Base-by-base conservation (phyloP, 2,113 vertebrate genomes). In the Brachypteracias leptosomus region DNA sequence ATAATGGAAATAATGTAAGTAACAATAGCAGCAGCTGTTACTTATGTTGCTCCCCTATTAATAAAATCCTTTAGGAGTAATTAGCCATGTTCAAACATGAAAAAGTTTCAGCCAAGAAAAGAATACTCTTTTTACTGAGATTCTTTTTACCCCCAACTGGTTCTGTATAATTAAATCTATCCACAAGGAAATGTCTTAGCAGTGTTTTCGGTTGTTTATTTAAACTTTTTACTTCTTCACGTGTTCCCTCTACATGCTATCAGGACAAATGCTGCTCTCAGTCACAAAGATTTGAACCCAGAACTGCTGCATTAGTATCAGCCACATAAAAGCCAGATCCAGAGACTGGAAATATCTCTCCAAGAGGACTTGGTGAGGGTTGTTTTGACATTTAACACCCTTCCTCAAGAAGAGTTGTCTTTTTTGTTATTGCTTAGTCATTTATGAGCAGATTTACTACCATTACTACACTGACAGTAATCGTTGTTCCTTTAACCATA, bases 151-250 rank as follows among this genome's bases (percentile, higher is more conserved):
- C 59, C 28, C 28, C 51, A 65, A 35, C 54, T 79, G 58, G 21
- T 61, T 89, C 93, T 87, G 7, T 76, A 24, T 79, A 88, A 95
- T 91, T 89, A 82, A 88, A 95, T 89, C 85, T 94, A 51, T 89
- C 44, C 62, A 88, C 58, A 73, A 91, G 54, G 21, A 93, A 88
- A 88, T 66, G 31, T 72, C 52, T 91, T 82, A 78, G 61, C 91
- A 96, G 7, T 71, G 16, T 28, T 92, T 85, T 81, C 84, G 8
- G 9, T 47, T 84, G 59, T 86, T 96, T 88, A 71, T 86, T 91
- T 91, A 78, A 91, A 63, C 52, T 72, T 82, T 57, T 84, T 81
- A 63, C 33, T 78, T 75, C 33, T 78, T 75, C 28, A 10, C 44
- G 8, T 54, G 38, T 68, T 72, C 33, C 16, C 22, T 75, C 9